Evolutionary conservation across 2,888 invertebrate species (phyloP).

Genomic region (Amitus sp.): DNA sequence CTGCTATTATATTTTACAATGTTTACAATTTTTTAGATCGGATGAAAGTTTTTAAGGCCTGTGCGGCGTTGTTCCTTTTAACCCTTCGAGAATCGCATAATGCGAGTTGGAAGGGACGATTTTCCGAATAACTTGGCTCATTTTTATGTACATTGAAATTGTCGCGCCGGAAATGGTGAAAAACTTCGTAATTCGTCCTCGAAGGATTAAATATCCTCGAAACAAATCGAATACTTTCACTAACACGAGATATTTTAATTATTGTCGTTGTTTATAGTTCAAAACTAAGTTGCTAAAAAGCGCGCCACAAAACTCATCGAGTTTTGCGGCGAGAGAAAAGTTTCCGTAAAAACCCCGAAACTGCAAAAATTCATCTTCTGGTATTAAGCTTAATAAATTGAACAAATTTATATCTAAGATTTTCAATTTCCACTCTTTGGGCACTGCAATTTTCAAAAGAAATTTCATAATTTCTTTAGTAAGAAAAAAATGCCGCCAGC

Average conservation of each 20-base stretch:
- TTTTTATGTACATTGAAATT: no score
- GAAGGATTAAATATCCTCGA: constrained; percentile 1
- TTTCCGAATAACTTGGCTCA: no score
- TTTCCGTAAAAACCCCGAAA: no score
- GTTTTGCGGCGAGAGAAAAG: no score
- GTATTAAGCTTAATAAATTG: no score
- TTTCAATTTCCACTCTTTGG: no score
- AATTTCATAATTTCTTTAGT: neutral
- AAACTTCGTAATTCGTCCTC: neutral
- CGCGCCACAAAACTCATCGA: neutral
- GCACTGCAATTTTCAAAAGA: no score
- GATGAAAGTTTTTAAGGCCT: constrained; percentile 26
- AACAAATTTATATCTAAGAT: no score
- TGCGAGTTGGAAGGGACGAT: neutral
- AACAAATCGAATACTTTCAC: neutral
- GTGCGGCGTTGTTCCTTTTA: constrained; percentile 14
- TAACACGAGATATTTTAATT: constrained; percentile 17
- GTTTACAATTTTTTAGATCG: constrained; percentile 22
- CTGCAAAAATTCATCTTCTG: no score
- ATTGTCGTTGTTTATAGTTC: constrained; percentile 25
- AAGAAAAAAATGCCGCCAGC: neutral
- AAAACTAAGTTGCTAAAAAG: neutral
- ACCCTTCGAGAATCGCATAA: neutral
- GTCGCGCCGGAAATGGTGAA: neutral
- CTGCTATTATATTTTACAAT: constrained; percentile 26